Evolutionary conservation across 2,113 vertebrate species (phyloP).

Genomic region (Azemiops feae): DNA sequence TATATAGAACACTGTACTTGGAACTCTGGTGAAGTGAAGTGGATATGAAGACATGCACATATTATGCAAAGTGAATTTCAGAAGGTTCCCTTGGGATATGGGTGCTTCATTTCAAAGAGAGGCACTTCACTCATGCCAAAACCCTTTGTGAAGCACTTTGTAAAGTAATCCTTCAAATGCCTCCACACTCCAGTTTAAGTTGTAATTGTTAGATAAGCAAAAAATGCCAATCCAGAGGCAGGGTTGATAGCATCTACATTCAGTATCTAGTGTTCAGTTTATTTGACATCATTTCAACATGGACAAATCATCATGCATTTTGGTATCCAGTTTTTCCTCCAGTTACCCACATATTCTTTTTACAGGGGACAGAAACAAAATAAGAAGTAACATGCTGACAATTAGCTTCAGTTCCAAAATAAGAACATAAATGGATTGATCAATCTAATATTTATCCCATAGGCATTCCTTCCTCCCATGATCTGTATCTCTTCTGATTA

Average conservation of each 20-base stretch:
- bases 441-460: neutral
- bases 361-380: neutral
- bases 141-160: neutral
- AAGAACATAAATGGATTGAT: neutral
- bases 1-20: neutral
- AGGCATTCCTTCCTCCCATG: neutral
- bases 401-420: neutral
- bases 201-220: neutral
- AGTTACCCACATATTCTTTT: neutral
- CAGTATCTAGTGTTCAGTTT: neutral
- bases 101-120: neutral
- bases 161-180: neutral
- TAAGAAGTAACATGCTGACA: neutral
- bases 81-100: neutral
- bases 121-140: neutral
- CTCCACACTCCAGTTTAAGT: neutral
- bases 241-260: neutral
- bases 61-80: neutral
- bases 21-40: neutral
- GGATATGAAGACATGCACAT: neutral
- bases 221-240: neutral
- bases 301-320: neutral
- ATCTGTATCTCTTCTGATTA: neutral
- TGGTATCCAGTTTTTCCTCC: neutral
- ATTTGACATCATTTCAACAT: neutral